Conservation (phyloP, 2,888 invertebrate genomes). For the Agonopterix alstromeriana region DNA sequence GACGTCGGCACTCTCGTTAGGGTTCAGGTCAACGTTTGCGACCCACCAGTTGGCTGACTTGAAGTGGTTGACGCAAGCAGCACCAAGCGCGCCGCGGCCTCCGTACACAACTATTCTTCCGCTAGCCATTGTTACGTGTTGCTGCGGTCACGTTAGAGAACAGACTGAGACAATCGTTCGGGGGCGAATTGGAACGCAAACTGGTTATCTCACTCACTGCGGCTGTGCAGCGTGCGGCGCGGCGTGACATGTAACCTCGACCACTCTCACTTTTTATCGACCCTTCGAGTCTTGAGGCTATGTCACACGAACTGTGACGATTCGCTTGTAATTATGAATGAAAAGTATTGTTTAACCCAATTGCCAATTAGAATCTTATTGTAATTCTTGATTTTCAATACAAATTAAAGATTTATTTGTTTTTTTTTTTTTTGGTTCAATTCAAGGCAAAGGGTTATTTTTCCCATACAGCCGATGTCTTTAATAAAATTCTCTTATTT, state of each 20-base stretch:
- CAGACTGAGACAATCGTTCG: constrained; percentile 25
- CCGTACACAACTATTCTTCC: constrained; percentile 94
- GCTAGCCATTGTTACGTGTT: constrained; percentile 67
- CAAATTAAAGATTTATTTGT: too few species aligned
- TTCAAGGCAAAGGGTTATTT: too few species aligned
- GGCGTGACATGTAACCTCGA: constrained; percentile 38
- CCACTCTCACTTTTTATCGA: constrained; percentile 55
- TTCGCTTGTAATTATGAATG: too few species aligned
- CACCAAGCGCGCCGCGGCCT: constrained; percentile 96
- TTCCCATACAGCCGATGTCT: too few species aligned
- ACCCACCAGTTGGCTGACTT: constrained; percentile 95
- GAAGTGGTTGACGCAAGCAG: constrained; percentile 91
- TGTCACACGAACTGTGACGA: too few species aligned
- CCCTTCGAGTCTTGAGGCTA: neutral
- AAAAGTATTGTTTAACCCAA: too few species aligned
- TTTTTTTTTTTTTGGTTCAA: too few species aligned
- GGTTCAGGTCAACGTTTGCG: constrained; percentile 89
- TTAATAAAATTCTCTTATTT: too few species aligned
- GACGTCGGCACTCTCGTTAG: constrained; percentile 91
- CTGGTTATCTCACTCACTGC: constrained; percentile 23
- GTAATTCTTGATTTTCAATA: too few species aligned
- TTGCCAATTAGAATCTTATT: too few species aligned
- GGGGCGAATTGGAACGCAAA: constrained; percentile 6
- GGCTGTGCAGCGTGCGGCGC: constrained; percentile 26
- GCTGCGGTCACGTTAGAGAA: constrained; percentile 21